Evolutionary conservation across 2,113 vertebrate genomes (phyloP).

Genomic region (Antechinus stuartii): DNA sequence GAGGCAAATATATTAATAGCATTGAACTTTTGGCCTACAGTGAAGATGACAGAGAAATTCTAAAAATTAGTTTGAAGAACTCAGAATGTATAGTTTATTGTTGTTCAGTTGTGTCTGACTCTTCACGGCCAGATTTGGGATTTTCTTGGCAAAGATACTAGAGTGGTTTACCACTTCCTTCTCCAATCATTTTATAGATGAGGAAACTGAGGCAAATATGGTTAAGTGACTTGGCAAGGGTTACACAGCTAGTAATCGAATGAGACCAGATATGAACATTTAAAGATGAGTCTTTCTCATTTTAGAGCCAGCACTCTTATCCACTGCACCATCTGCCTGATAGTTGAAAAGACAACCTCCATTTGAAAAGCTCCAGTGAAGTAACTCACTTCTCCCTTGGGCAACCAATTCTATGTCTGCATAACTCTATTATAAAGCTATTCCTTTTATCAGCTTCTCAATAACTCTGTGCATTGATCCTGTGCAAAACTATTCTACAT

Average conservation of each 20-base stretch:
- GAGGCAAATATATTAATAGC: not conserved
- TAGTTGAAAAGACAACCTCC: too few species aligned
- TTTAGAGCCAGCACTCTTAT: too few species aligned
- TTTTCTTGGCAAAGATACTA: not conserved
- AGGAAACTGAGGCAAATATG: not conserved
- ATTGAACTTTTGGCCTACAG: not conserved
- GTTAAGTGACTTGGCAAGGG: not conserved
- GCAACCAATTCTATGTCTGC: too few species aligned
- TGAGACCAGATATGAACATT: not conserved
- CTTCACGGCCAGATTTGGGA: not conserved
- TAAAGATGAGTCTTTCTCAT: not conserved
- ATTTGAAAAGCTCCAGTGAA: too few species aligned
- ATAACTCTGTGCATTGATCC: too few species aligned
- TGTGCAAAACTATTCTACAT: too few species aligned
- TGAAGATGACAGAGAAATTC: not conserved
- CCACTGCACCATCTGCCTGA: not conserved
- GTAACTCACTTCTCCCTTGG: too few species aligned
- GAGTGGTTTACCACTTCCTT: not conserved
- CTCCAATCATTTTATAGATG: not conserved
- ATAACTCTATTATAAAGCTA: too few species aligned
- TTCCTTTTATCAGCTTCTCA: too few species aligned
- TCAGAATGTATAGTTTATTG: not conserved
- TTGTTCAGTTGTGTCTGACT: not conserved
- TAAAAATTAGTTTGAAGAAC: not conserved
- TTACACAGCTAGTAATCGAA: not conserved